These are phyloP conservation scores for Epinephelus lanceolatus DNA, from an alignment of 2,113 vertebrate genomes.

Conservation along the genomic window DNA sequence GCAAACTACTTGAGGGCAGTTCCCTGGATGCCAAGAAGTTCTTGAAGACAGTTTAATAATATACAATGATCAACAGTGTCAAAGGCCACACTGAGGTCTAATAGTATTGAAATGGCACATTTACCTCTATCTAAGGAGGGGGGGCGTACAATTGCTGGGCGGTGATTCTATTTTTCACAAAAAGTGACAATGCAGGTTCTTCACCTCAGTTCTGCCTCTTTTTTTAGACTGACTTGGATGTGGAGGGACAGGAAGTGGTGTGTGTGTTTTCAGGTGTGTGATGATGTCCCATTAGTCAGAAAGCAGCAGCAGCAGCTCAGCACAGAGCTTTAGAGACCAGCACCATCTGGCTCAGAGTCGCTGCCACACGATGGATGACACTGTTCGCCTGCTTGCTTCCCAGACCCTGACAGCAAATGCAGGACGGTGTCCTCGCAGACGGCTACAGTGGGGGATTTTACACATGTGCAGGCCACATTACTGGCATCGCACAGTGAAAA, in stretches of 20 bases:
- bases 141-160: too few species aligned
- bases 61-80: too few species aligned
- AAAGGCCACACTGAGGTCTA: too few species aligned
- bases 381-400: background rate
- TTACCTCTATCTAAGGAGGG: too few species aligned
- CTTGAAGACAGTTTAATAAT: too few species aligned
- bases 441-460: background rate
- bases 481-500: background rate
- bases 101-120: too few species aligned
- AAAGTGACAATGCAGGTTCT: too few species aligned
- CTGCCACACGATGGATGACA: slow-evolving; percentile 40
- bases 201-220: too few species aligned
- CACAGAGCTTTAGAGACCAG: slow-evolving; percentile 46
- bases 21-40: too few species aligned
- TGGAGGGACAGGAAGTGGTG: slow-evolving; percentile 6
- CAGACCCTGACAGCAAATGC: background rate
- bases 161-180: too few species aligned
- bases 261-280: slow-evolving; percentile 52
- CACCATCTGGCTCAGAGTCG: slow-evolving; percentile 67
- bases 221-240: background rate
- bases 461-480: background rate
- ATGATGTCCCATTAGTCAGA: slow-evolving; percentile 58
- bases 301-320: slow-evolving; percentile 11
- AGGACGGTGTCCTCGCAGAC: background rate
- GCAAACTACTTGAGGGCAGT: too few species aligned